A percentile compares a stretch with the other conserved stretches of the same genome.
Conservation (phyloP, 2,797 vertebrate genomes). For the Pipistrellus kuhlii region DNA sequence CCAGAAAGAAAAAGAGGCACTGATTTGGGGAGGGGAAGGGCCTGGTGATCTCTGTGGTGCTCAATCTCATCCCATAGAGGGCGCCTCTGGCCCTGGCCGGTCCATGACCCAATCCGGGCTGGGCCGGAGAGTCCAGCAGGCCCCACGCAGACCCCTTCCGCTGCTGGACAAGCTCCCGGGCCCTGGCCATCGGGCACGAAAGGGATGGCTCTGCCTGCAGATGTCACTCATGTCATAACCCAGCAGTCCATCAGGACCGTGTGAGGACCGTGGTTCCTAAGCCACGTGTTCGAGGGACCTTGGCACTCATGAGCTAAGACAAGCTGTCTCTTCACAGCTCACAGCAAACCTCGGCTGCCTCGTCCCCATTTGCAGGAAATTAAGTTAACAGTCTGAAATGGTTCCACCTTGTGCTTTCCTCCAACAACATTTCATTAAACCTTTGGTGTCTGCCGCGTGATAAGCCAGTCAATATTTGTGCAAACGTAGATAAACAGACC, state of each 20-base stretch:
- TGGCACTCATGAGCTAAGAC: not conserved
- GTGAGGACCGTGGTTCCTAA: not conserved
- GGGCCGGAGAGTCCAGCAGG: not conserved
- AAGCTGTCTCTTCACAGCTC: not conserved
- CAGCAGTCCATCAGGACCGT: not conserved
- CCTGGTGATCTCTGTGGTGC: not conserved
- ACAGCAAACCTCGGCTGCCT: not conserved
- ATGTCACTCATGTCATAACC: not conserved
- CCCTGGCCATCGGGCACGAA: not conserved
- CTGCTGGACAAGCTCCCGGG: not conserved
- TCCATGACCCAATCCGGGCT: not conserved
- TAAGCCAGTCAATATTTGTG: not conserved
- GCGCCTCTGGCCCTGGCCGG: not conserved
- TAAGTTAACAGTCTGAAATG: not conserved
- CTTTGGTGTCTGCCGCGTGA: not conserved
- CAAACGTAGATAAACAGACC: not conserved
- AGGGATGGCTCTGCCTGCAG: not conserved
- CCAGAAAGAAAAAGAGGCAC: not conserved
- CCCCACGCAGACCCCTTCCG: not conserved
- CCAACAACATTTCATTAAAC: not conserved
- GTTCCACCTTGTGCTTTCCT: not conserved
- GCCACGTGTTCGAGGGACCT: rapidly evolving
- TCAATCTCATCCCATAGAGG: not conserved
- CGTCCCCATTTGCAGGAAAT: not conserved
- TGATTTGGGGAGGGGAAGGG: not conserved